Evolutionary conservation across 2,797 vertebrate genomes (phyloP), one percentile per base, ranked within the genome.

Genomic region (Myotis vivesi): DNA sequence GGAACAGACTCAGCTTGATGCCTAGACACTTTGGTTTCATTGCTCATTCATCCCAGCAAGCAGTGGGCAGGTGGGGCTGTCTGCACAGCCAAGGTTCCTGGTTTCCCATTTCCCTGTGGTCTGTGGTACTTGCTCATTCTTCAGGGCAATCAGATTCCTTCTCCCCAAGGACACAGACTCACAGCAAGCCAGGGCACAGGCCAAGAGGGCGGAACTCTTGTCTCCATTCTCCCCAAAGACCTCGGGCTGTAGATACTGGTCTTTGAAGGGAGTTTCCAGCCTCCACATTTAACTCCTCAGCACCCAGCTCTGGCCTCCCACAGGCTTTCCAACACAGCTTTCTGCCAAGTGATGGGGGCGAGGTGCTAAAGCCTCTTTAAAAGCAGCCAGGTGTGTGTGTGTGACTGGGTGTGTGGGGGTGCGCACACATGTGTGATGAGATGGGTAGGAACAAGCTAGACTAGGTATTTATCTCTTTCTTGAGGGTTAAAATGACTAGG

Each of bases 51-150:
- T 10, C 11, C 6, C 71, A 19, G 7, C 57, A 1, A 6, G 17
- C 5, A 20, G 16, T 11, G 0, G 0, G 75, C 0, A 1, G 17
- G 46, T 1, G 2, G 13, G 55, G 6, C 46, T 55, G 5, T 22
- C n/a, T 86, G 30, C 68, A 7, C 0, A 0, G 51, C 20, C 8
- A 5, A 11, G 33, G 44, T 4, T 2, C 23, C 57, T 10, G 22
- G 3, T 2, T 82, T 3, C 23, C 81, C 22, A 5, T 9, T 3
- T 36, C 15, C 13, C 93, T 15, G 49, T 13, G 72, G 41, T 69
- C 69, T 62, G 5, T n/a, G 30, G 30, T 41, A 22, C 8, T 0
- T 8, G n/a, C 33, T 69, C 16, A 46, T 38, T 81, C 38, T 55
- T 49, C 5, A 13, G 13, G 17, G 30, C 36, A 33, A 85, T 73